Base-by-base conservation (phyloP, 1,140 invertebrate species). In the Nilaparvata lugens region DNA sequence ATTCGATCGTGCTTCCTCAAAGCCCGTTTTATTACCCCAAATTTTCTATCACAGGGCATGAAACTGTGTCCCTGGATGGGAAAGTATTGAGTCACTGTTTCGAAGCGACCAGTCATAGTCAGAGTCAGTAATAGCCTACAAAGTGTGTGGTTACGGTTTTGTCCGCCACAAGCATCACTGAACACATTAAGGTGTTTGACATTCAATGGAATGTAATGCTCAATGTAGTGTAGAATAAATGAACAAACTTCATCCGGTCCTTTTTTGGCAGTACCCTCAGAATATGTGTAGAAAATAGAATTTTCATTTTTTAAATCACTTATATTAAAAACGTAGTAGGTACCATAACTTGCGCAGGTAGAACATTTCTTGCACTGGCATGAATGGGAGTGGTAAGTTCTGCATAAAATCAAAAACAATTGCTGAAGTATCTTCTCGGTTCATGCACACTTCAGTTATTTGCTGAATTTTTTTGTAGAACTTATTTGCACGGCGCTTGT, bases 251-350 rank as follows among this genome's bases (percentile, higher is more conserved):
- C n/a, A n/a, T 55, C 13, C 24, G 31, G 6, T 11, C 21, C 52
- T 11, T 16, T 14, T 55, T 55, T 55, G 16, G 21, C 52, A 19
- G 16, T 9, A 55, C 18, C 21, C 31, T 18, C 21, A 55, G 14
- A 11, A 25, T 55, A 23, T n/a, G n/a, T n/a, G n/a, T n/a, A n/a
- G n/a, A n/a, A n/a, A n/a, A n/a, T n/a, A n/a, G n/a, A n/a, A n/a
- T 31, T 63, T 19, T 65, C 62, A 23, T 25, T 64, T 60, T 64
- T 69, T 16, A 71, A 61, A 58, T 67, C 59, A 57, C 68, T 65
- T 52, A 71, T 64, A 45, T 61, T 53, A 63, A 72, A 70, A 9
- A 56, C 59, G 13, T 11, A 19, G 24, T 19, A 55, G 13, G 31
- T 25, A 25, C 16, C 13, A 40, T 9, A 40, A 56, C 13, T 56